A percentile compares a stretch with the other conserved stretches of the same genome.
These are phyloP conservation scores for Peromyscus aztecus DNA, from an alignment of 2,797 vertebrate species.

Conservation along the genomic window DNA sequence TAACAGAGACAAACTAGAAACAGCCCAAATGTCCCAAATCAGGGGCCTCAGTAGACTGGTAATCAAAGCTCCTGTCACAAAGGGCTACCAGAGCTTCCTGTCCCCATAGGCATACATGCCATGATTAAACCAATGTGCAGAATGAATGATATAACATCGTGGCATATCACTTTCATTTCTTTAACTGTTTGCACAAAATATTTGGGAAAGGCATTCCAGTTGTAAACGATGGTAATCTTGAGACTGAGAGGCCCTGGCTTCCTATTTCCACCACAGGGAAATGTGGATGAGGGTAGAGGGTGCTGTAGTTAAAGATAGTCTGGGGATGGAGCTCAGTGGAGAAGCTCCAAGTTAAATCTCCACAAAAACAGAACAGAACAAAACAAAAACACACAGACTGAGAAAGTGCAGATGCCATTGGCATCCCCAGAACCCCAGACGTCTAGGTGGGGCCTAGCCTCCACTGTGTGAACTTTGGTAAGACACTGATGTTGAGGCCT, in stretches of 20 bases:
- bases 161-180: neutral
- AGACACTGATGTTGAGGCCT: neutral
- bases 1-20: neutral
- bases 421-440: neutral
- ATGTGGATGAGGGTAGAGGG: neutral
- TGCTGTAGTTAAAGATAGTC: neutral
- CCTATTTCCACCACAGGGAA: neutral
- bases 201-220: conserved; percentile 24
- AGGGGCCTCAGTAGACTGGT: neutral
- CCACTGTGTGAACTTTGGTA: neutral
- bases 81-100: neutral
- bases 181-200: conserved; percentile 45
- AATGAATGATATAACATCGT: neutral
- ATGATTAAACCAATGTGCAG: neutral
- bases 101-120: neutral
- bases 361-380: neutral
- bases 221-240: conserved; percentile 16
- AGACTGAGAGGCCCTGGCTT: neutral
- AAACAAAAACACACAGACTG: neutral
- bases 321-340: neutral
- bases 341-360: neutral
- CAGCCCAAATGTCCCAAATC: neutral
- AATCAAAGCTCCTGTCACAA: neutral
- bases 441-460: neutral
- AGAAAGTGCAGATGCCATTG: neutral